These are phyloP conservation scores for Polylopha cassiicola DNA, from an alignment of 2,888 invertebrate genomes.

Conservation along the genomic window DNA sequence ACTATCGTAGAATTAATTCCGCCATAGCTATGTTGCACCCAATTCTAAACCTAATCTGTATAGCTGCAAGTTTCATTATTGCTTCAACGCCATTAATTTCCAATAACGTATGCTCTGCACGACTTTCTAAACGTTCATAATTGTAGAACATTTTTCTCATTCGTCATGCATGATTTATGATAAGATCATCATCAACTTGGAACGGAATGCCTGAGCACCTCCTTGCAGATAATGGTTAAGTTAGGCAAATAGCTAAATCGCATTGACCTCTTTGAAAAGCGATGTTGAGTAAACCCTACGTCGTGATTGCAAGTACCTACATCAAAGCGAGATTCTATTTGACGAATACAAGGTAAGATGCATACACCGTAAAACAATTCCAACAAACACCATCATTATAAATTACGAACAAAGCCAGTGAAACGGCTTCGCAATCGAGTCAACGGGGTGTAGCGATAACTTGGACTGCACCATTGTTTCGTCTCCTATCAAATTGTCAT, in stretches of 20 bases:
- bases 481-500: slow-evolving; percentile 64
- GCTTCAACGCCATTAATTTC: slow-evolving; percentile 23
- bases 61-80: slow-evolving; percentile 2
- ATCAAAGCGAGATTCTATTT: slow-evolving; percentile 31
- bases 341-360: slow-evolving; percentile 24
- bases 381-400: slow-evolving; percentile 57
- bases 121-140: slow-evolving; percentile 46
- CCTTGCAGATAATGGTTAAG: slow-evolving; percentile 19
- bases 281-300: slow-evolving; percentile 2
- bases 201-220: slow-evolving; percentile 28
- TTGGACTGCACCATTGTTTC: slow-evolving; percentile 62
- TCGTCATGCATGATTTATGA: slow-evolving; percentile 24
- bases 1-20: slow-evolving; percentile 29
- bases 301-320: not conserved
- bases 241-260: not conserved
- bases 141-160: slow-evolving; percentile 35
- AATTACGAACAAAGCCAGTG: slow-evolving; percentile 62
- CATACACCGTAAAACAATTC: slow-evolving; percentile 58
- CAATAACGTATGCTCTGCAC: slow-evolving; percentile 32
- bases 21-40: slow-evolving; percentile 16
- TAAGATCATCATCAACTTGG: slow-evolving; percentile 22
- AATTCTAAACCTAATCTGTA: slow-evolving; percentile 4
- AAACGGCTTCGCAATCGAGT: slow-evolving; percentile 62
- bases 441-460: slow-evolving; percentile 65
- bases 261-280: slow-evolving; percentile 1